Base-by-base conservation (phyloP, 2,888 invertebrate genomes). In the Strigamia crassipes region DNA sequence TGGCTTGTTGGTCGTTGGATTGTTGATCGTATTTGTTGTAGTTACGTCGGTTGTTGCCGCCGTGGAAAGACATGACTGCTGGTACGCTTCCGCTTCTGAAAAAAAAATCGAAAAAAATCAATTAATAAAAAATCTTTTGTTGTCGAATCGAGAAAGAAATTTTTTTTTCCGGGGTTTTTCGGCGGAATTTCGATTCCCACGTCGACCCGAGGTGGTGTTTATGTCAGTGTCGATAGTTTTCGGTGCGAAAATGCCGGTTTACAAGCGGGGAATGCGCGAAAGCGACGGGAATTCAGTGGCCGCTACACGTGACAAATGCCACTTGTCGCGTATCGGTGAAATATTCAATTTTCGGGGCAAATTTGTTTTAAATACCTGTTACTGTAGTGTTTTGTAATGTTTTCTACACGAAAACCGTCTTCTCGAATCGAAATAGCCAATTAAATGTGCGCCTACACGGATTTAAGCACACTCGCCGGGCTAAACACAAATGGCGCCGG, bases 301-400 rank as follows among this genome's bases (percentile, higher is more conserved):
- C n/a, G 61, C 6, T 21, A 61, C 61, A 61, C 61, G 61, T 61
- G 61, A 61, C 61, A 61, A 61, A 61, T 61, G 61, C 61, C 61
- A 61, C 21, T 61, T 61, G 61, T 18, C 61, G 18, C 21, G 5
- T 23, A 23, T 61, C 18, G 10, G 23, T 61, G 3, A 61, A 61
- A 23, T 61, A 10, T 10, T 21, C 21, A 10, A n/a, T 21, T 18
- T 23, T 18, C 2, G 2, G 4, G 1, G 18, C n/a, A 3, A 3
- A 21, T 18, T 61, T 61, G 42, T 46, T 2, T 46, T 46, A 46
- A 46, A 46, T 46, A 46, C 42, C 42, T 46, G 42, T 3, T 10
- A 46, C 42, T 61, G 61, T 18, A 61, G n/a, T 61, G 61, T 61
- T 61, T 46, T 13, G 3, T 5, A 46, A 46, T 3, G 42, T 46